Evolutionary conservation across 2,888 invertebrate genomes (phyloP).

Genomic region (Papilio protenor): DNA sequence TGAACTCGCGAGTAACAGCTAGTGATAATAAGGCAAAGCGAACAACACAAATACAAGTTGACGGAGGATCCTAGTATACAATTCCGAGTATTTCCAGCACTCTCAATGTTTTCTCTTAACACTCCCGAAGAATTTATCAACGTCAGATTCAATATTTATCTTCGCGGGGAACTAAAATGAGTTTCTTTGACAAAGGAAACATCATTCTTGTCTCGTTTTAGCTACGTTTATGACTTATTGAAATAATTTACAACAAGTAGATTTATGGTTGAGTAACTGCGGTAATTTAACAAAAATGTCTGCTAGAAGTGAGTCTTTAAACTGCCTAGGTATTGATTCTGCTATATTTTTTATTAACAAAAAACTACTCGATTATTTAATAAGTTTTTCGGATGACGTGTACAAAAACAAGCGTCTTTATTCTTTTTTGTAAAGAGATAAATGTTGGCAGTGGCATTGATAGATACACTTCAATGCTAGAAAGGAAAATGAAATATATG

Average conservation of each 20-base stretch:
- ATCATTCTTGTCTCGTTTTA: constrained; percentile 31
- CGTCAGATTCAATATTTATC: constrained; percentile 43
- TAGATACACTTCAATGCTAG: constrained; percentile 33
- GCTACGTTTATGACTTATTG: constrained; percentile 28
- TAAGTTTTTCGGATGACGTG: not conserved
- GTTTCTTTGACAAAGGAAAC: constrained; percentile 32
- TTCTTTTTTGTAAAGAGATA: not conserved
- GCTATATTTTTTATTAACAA: not conserved
- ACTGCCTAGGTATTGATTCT: not conserved
- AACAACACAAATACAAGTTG: constrained; percentile 3
- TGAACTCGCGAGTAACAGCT: too few species aligned
- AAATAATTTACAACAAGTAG: constrained; percentile 26
- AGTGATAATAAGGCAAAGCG: not conserved
- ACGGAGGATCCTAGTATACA: constrained; percentile 1
- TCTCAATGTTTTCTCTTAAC: constrained; percentile 34
- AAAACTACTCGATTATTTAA: not conserved
- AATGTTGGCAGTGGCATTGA: constrained; percentile 4
- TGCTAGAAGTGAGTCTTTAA: not conserved
- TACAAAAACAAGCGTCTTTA: not conserved
- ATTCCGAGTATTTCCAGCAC: constrained; percentile 8
- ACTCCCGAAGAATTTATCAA: constrained; percentile 39
- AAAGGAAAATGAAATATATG: constrained; percentile 31
- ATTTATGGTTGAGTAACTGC: not conserved
- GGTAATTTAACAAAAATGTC: not conserved
- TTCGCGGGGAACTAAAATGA: constrained; percentile 35